Base-by-base conservation (phyloP, 2,113 vertebrate genomes). In the Oxyruncus cristatus region DNA sequence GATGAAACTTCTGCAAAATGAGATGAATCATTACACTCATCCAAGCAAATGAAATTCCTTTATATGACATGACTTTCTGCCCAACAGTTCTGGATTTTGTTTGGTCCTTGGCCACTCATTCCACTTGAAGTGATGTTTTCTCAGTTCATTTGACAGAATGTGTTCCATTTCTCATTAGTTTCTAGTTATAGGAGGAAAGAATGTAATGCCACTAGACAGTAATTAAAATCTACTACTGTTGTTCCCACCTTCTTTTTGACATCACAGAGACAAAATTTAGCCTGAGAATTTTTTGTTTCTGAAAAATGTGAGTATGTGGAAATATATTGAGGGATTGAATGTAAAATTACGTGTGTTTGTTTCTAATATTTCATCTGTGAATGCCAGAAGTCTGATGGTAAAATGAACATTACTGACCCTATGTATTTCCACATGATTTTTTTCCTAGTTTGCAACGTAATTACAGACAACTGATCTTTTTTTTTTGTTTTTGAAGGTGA, bases 151-250 rank as follows among this genome's bases (percentile, higher is more conserved):
- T 91, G 59, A 71, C 81, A 94, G 86, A 93, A 97, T 68, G 78
- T 62, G 56, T 82, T 92, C 58, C n/a, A 30, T 49, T 95, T 93
- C 83, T 90, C 85, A 93, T 95, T 91, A 68, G 49, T 92, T 86
- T 94, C 81, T 96, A 94, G 95, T 97, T 97, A 95, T 70, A 95
- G 62, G 62, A 75, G 49, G 80, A 85, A 95, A 96, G 73, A 95
- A 77, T 78, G 47, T 95, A 85, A 80, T 76, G 73, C 84, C 42
- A 46, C 35, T 92, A 84, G 82, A 78, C 70, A 65, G 75, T 96
- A 96, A 92, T 91, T 68, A 95, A 93, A 92, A 89, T 89, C 66
- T 88, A 73, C 94, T 94, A 79, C 46, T 89, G 33, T 85, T 86
- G n/a, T 82, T 86, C 76, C 74, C 56, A 88, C 85, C 71, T 95